Evolutionary conservation across 1,140 invertebrate species (phyloP).

Genomic region (Pararge aegeria): DNA sequence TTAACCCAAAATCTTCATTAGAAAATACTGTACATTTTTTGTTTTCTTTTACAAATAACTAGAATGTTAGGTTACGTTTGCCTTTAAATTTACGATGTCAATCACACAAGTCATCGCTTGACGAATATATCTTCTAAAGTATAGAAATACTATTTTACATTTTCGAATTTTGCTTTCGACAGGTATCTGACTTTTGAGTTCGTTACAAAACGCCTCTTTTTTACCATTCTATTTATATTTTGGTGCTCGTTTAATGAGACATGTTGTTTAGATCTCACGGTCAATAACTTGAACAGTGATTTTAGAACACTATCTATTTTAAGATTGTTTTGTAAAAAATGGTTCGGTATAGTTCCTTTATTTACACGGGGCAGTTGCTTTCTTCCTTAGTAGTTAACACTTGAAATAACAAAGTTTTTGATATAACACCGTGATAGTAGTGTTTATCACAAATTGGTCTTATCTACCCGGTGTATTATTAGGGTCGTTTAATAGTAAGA

Average conservation of each 20-base stretch:
- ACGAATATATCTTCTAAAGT: too few relatives aligned
- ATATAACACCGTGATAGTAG: too few relatives aligned
- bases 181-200: conserved; percentile 3
- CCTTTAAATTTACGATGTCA: background rate
- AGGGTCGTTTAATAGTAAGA: too few relatives aligned
- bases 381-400: background rate
- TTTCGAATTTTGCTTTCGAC: background rate
- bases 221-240: conserved; percentile 27
- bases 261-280: conserved; percentile 43
- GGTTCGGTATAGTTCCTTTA: background rate
- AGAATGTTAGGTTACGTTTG: background rate
- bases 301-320: background rate
- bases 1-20: background rate
- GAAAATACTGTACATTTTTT: background rate
- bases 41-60: background rate
- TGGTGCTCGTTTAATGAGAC: conserved; percentile 35
- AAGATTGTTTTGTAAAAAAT: background rate
- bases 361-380: background rate
- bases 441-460: too few relatives aligned
- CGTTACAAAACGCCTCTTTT: conserved; percentile 11
- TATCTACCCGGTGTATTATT: too few relatives aligned
- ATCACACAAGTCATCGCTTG: background rate
- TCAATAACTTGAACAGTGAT: conserved; percentile 36
- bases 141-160: too few relatives aligned
- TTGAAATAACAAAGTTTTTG: too few relatives aligned